Conservation (phyloP, 2,888 invertebrate genomes). For the Busseola fusca region DNA sequence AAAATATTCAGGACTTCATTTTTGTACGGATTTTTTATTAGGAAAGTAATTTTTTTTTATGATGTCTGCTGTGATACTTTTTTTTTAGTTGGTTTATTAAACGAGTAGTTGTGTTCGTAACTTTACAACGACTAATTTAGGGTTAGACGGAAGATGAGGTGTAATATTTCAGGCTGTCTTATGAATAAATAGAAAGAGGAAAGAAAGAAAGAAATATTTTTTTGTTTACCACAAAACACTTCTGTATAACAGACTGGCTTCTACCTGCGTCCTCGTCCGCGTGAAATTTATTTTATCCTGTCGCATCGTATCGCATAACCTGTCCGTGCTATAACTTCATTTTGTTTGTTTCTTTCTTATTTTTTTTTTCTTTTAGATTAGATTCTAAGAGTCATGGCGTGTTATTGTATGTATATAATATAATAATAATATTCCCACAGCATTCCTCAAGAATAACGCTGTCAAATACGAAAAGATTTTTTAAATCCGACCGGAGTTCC, state of each 20-base stretch:
- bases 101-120: background rate
- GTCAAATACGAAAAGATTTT: background rate
- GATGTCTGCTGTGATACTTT: background rate
- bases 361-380: too few relatives aligned
- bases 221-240: too few relatives aligned
- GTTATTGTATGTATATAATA: background rate
- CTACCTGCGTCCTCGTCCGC: too few relatives aligned
- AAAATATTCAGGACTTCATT: constrained; percentile 37
- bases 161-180: background rate
- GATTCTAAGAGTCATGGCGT: background rate
- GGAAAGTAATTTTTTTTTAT: constrained; percentile 1
- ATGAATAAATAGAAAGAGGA: background rate
- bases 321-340: too few relatives aligned
- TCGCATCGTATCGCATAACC: too few relatives aligned
- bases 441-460: background rate
- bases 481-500: background rate
- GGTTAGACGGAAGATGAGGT: too few relatives aligned
- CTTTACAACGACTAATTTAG: background rate
- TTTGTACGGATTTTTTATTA: constrained; percentile 14
- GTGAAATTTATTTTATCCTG: too few relatives aligned
- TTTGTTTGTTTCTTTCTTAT: too few relatives aligned
- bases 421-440: too few relatives aligned
- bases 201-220: too few relatives aligned
- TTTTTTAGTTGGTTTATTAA: background rate
- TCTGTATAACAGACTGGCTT: background rate